phyloP scores from a whole-genome alignment of 2,888 invertebrate species.

The Taphrorychus bicolor region DNA sequence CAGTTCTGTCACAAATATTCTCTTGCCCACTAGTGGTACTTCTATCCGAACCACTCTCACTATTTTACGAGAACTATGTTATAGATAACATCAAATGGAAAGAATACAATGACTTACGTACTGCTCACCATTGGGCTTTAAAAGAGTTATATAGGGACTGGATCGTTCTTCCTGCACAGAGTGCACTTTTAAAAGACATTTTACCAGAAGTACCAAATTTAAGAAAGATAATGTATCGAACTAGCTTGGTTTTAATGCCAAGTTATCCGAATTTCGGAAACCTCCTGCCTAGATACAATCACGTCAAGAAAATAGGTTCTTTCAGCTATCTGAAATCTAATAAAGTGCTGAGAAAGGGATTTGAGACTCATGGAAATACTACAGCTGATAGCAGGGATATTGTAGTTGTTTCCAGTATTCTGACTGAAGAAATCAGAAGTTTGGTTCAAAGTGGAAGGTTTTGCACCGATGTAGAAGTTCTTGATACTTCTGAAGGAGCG shows the following conservation, averaged over 20 bases:
- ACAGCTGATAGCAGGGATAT: too few species aligned
- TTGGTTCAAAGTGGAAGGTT: too few species aligned
- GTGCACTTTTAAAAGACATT: slow-evolving; percentile 7
- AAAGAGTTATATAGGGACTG: slow-evolving; percentile 12
- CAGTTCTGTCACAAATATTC: slow-evolving; percentile 20
- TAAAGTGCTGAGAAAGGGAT: too few species aligned
- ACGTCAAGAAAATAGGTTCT: slow-evolving; percentile 24
- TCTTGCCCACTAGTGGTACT: slow-evolving; percentile 20
- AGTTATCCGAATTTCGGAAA: slow-evolving; percentile 13
- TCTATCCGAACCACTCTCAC: slow-evolving; percentile 17
- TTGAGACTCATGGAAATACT: too few species aligned
- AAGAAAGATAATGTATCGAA: slow-evolving; percentile 6
- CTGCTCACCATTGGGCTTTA: slow-evolving; percentile 6
- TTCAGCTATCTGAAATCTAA: too few species aligned
- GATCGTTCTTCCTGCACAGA: slow-evolving; percentile 9
- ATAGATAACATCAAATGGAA: slow-evolving; percentile 3
- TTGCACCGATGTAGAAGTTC: too few species aligned
- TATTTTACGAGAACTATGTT: slow-evolving; percentile 19
- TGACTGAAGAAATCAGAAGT: too few species aligned
- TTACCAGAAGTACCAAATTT: slow-evolving; percentile 16
- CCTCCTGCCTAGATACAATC: slow-evolving; percentile 8
- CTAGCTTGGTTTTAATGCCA: slow-evolving; percentile 21
- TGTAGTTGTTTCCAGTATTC: too few species aligned
- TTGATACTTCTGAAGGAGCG: too few species aligned
- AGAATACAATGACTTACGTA: not conserved